A percentile compares a stretch with the other conserved stretches of the same genome.
Conservation (phyloP, 2,888 invertebrate species). For the Ormyrus rosae region DNA sequence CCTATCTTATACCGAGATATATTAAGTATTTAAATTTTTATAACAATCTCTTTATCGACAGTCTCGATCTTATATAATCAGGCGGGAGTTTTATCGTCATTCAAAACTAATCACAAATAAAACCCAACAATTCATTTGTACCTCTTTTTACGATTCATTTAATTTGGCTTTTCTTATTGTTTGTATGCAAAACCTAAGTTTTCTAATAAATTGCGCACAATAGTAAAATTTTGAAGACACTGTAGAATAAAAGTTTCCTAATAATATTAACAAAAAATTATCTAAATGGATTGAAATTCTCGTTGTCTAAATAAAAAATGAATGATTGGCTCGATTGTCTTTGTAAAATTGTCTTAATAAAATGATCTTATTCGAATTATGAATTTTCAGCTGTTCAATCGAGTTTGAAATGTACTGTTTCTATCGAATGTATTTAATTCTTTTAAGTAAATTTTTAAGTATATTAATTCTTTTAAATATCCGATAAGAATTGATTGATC, state of each 20-base stretch:
- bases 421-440: conserved; percentile 43
- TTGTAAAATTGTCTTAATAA: conserved; percentile 40
- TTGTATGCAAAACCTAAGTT: conserved; percentile 19
- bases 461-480: conserved; percentile 38
- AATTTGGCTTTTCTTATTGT: conserved; percentile 18
- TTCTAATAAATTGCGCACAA: conserved; percentile 2
- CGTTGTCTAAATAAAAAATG: not conserved
- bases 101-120: conserved; percentile 6
- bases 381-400: conserved; percentile 42
- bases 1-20: conserved; percentile 4
- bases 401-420: conserved; percentile 45
- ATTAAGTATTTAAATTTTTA: not conserved
- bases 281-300: conserved; percentile 13
- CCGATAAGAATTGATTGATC: conserved; percentile 41
- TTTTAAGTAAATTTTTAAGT: conserved; percentile 48
- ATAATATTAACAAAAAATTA: conserved; percentile 8
- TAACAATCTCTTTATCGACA: conserved; percentile 10
- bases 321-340: conserved; percentile 13
- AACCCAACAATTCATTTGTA: conserved; percentile 21
- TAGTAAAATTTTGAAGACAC: not conserved
- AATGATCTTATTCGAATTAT: conserved; percentile 21
- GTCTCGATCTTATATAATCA: conserved; percentile 11
- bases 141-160: not conserved
- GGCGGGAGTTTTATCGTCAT: conserved; percentile 21
- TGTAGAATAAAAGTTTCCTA: not conserved